Evolutionary conservation across 37 sponge, comb jelly and placozoan species (phyloP), one percentile per base, ranked within the genome.

Genomic region (Dysidea cf. avara): DNA sequence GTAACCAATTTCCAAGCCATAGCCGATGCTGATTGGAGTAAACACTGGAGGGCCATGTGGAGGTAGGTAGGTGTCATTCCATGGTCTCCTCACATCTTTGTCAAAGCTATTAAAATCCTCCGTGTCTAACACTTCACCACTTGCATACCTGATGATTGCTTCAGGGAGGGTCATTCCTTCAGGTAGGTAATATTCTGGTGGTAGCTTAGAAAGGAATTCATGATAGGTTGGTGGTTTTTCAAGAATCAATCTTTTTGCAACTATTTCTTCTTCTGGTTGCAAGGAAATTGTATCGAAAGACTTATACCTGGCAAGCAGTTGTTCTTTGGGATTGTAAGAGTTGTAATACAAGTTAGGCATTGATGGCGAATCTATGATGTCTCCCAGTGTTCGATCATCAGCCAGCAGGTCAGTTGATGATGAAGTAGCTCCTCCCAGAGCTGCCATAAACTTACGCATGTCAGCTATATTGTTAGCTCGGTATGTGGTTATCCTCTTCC

Each of bases 361-460:
- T n/a, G n/a, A n/a, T n/a, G n/a, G n/a, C n/a, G n/a, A n/a, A n/a
- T n/a, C n/a, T n/a, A n/a, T n/a, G n/a, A n/a, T n/a, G n/a, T n/a
- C n/a, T n/a, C n/a, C n/a, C n/a, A n/a, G n/a, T n/a, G n/a, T n/a
- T n/a, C n/a, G n/a, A n/a, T n/a, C n/a, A n/a, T n/a, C n/a, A n/a
- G n/a, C n/a, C n/a, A n/a, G n/a, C n/a, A n/a, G n/a, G n/a, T n/a
- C n/a, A n/a, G n/a, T n/a, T n/a, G n/a, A n/a, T n/a, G n/a, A n/a
- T n/a, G n/a, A n/a, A n/a, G n/a, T n/a, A n/a, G n/a, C n/a, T n/a
- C 68, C 86, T 9, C 86, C 78, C 0, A 90, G 82, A 16, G 82
- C 75, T 5, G 83, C 86, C 86, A 90, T 85, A 40, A 90, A 84
- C 32, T 49, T 70, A 7, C 91, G 57, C 67, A 79, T 76, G 70